A percentile compares a stretch with the other conserved stretches of the same genome.
phyloP scores from a whole-genome alignment of 2,888 invertebrate species.

The Drosophila quinaria region DNA sequence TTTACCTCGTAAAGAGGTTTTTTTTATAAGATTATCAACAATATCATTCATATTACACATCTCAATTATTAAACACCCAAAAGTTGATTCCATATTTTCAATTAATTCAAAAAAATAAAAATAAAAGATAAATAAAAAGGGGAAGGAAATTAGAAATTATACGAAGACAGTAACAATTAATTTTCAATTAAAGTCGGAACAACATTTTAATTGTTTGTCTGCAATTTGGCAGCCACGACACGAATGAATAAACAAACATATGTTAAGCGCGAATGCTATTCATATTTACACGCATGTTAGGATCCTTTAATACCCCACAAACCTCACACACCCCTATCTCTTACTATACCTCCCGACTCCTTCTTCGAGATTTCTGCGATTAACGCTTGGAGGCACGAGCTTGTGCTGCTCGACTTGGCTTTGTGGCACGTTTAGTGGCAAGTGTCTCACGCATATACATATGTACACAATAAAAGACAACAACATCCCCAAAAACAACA shows the following conservation, averaged over 20 bases:
- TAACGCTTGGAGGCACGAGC: slow-evolving; percentile 59
- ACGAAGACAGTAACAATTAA: slow-evolving; percentile 71
- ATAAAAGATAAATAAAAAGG: neutral
- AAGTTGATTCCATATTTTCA: neutral
- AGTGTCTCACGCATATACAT: slow-evolving; percentile 24
- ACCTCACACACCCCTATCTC: neutral
- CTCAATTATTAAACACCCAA: neutral
- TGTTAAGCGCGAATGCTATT: slow-evolving; percentile 48
- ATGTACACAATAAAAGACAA: slow-evolving; percentile 50
- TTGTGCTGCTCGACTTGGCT: slow-evolving; percentile 37
- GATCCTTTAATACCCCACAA: slow-evolving; percentile 6
- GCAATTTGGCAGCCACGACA: slow-evolving; percentile 47
- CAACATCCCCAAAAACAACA: slow-evolving; percentile 3
- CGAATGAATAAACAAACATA: slow-evolving; percentile 74
- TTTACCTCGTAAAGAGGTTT: no score
- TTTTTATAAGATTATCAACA: no score
- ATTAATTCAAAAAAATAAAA: slow-evolving; percentile 2
- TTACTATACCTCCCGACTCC: neutral
- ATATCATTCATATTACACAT: neutral
- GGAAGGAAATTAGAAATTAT: slow-evolving; percentile 1
- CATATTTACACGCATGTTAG: slow-evolving; percentile 57
- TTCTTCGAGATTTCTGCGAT: slow-evolving; percentile 35
- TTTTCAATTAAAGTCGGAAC: slow-evolving; percentile 80
- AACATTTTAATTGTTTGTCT: slow-evolving; percentile 83
- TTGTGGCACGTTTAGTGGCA: slow-evolving; percentile 54